Conservation (phyloP, 2,888 invertebrate genomes). For the Acanthosepion lycidas region DNA sequence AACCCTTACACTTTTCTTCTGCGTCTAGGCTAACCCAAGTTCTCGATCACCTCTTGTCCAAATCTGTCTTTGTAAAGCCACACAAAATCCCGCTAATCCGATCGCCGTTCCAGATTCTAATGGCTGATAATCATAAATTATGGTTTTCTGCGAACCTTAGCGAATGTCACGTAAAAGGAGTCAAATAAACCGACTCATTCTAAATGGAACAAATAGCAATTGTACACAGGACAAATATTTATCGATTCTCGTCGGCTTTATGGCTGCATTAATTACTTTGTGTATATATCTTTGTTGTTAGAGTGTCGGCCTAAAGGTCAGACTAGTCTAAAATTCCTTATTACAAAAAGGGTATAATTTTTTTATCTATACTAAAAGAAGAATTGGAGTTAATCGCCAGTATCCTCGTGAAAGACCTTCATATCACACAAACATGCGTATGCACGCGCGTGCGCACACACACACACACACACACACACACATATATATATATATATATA, state of each 20-base stretch:
- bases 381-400: too few relatives aligned
- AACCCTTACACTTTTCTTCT: not conserved
- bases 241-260: not conserved
- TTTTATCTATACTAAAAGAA: too few relatives aligned
- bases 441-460: too few relatives aligned
- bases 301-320: not conserved
- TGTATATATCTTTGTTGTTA: not conserved
- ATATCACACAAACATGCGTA: too few relatives aligned
- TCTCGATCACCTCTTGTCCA: not conserved
- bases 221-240: not conserved
- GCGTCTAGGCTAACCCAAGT: not conserved
- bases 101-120: not conserved
- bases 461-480: too few relatives aligned
- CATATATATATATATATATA: too few relatives aligned
- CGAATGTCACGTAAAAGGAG: conserved; percentile 1
- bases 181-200: not conserved
- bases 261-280: not conserved
- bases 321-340: too few relatives aligned
- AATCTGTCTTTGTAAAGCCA: conserved; percentile 6
- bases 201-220: conserved; percentile 21
- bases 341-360: too few relatives aligned
- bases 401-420: too few relatives aligned
- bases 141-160: not conserved
- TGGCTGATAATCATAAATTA: conserved; percentile 33
- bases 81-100: not conserved